Evolutionary conservation across 1,140 invertebrate genomes (phyloP).

Genomic region (Lepeophtheirus salmonis): DNA sequence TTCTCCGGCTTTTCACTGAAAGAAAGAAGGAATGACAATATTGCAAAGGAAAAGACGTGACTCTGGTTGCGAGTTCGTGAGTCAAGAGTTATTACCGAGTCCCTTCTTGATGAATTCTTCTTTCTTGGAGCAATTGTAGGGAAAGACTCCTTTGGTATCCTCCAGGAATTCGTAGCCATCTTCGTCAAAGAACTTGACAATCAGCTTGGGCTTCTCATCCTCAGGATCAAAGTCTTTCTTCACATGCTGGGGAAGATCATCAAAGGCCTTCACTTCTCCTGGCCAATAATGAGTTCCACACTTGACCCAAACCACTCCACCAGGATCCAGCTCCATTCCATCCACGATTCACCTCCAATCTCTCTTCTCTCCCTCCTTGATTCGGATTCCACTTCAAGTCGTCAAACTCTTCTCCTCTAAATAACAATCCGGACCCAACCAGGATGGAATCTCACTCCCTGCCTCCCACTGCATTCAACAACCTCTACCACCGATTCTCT

Average conservation of each 20-base stretch:
- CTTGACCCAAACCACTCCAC: constrained; percentile 12
- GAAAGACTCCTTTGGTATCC: constrained; percentile 2
- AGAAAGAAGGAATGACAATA: neutral
- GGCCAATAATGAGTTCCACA: constrained; percentile 15
- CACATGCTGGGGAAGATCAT: neutral
- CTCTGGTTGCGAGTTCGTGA: neutral
- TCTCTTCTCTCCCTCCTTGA: no score
- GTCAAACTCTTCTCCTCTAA: no score
- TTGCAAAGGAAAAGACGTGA: neutral
- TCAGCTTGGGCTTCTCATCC: neutral
- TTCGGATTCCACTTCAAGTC: no score
- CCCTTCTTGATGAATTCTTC: constrained; percentile 16
- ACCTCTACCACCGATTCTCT: no score
- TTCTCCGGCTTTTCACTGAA: constrained; percentile 14
- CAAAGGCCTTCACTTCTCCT: constrained; percentile 5
- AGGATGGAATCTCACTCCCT: no score
- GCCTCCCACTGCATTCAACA: no score
- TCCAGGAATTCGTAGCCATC: constrained; percentile 16
- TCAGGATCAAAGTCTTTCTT: constrained; percentile 8
- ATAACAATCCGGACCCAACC: no score
- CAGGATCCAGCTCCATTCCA: no score
- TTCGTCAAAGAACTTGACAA: constrained; percentile 18
- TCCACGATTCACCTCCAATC: no score
- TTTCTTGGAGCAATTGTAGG: constrained; percentile 13
- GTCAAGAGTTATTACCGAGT: constrained; percentile 4